Conservation (phyloP, 2,888 invertebrate genomes). For the Eristalis intricaria region DNA sequence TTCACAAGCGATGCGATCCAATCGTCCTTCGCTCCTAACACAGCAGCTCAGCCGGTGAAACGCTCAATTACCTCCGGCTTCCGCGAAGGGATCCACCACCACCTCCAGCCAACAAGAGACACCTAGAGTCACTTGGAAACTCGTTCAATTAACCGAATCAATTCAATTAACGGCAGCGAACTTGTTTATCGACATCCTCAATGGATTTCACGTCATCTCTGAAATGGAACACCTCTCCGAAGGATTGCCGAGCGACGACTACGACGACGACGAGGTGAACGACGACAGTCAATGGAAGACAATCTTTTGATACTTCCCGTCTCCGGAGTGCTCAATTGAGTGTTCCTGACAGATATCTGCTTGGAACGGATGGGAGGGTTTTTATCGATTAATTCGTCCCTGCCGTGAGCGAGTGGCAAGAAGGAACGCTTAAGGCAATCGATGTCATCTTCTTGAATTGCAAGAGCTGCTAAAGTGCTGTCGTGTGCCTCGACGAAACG, state of each 20-base stretch:
- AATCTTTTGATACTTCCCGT: slow-evolving; percentile 1
- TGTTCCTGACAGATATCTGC: slow-evolving; percentile 11
- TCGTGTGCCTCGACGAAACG: neutral
- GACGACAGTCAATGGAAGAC: neutral
- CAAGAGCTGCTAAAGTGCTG: neutral
- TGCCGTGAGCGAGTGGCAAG: neutral
- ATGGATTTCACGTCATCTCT: neutral
- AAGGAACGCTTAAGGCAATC: neutral
- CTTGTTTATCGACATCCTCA: slow-evolving; percentile 4
- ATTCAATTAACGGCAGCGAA: slow-evolving; percentile 18
- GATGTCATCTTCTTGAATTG: neutral
- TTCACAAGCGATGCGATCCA: too few relatives aligned
- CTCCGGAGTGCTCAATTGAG: neutral
- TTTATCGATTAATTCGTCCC: neutral
- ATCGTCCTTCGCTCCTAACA: too few relatives aligned
- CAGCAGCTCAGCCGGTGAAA: too few relatives aligned
- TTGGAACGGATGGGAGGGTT: neutral
- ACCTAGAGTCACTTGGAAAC: neutral
- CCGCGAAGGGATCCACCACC: too few relatives aligned
- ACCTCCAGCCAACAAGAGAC: too few relatives aligned
- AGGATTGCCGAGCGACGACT: neutral
- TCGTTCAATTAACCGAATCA: slow-evolving; percentile 35
- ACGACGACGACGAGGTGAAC: too few relatives aligned
- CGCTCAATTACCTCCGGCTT: too few relatives aligned
- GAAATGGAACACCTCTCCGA: neutral